phyloP scores from a whole-genome alignment of 1,140 invertebrate genomes.

The Myzus persicae region DNA sequence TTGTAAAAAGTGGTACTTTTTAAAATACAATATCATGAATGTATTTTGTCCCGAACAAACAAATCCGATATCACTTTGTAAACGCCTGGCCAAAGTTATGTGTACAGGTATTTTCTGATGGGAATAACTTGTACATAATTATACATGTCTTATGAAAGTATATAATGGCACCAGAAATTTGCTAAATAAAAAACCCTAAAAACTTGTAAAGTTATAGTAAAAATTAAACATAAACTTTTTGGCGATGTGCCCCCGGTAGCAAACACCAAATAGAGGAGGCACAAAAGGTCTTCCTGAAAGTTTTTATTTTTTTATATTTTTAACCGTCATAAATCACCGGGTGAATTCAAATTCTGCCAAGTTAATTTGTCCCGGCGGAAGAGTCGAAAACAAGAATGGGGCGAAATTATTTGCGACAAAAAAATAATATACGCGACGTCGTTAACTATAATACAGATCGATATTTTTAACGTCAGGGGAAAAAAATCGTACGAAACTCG shows the following conservation, averaged over 20 bases:
- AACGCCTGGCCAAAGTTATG: not conserved
- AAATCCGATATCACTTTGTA: not conserved
- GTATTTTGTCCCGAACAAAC: not conserved
- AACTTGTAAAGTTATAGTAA: constrained; percentile 11
- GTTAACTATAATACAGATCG: not conserved
- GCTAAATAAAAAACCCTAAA: not conserved
- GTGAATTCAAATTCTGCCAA: constrained; percentile 30
- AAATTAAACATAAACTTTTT: constrained; percentile 18
- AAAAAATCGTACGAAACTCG: not conserved
- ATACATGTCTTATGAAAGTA: not conserved
- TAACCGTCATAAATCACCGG: constrained; percentile 37
- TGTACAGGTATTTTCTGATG: not conserved
- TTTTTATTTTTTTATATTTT: not conserved
- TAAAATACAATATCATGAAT: not conserved
- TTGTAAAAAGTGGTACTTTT: constrained; percentile 26
- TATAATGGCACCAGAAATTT: not conserved
- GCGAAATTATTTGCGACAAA: not conserved
- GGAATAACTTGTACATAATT: not conserved
- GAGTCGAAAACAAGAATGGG: constrained; percentile 3
- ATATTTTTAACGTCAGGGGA: not conserved
- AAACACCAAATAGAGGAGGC: constrained; percentile 19
- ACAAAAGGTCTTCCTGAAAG: constrained; percentile 31
- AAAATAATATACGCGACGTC: not conserved
- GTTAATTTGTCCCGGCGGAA: constrained; percentile 47
- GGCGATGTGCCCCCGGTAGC: not conserved